Evolutionary conservation across 2,888 invertebrate genomes (phyloP), one percentile per base, ranked within the genome.

Genomic region (Spicauda simplicius): DNA sequence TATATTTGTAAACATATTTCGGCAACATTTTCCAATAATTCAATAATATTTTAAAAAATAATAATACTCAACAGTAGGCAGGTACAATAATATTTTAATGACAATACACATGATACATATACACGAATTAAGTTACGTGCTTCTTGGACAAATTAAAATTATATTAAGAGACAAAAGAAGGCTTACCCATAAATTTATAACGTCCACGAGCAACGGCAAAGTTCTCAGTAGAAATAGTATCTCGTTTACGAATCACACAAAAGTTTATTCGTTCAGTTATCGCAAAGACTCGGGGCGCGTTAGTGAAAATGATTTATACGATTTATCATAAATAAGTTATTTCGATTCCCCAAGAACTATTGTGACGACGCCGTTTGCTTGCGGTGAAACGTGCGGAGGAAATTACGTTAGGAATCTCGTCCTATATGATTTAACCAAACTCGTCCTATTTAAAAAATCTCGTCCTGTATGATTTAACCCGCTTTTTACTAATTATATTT

Each of bases 261-360:
- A 90, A 92, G 85, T 92, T 91, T 87, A 91, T 88, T 89, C 90
- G 87, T 82, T 84, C 84, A 81, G 88, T 91, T 93, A 91, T 91
- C 91, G 86, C 83, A 76, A 74, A 70, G 76, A 81, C 79, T 80
- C 78, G 77, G 80, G 80, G 25, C 25, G 87, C 83, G 88, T 87
- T 88, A 89, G 84, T 76, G 80, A 87, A 90, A 90, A 92, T 93
- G 91, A 93, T 92, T 91, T 93, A 93, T 92, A 87, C 81, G 84
- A 85, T 88, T 91, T 91, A 90, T 91, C 89, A 91, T 92, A 92
- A 92, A 92, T 91, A 92, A 90, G 81, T 90, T 90, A 90, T 87
- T 84, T 80, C 78, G 82, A 84, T 79, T 86, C 84, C 82, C 86
- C 86, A 87, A 83, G 75, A 80, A 89, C 88, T 88, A 86, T 88